A percentile compares a stretch with the other conserved stretches of the same genome.
phyloP scores from a whole-genome alignment of 2,113 vertebrate species.

The Mormyrus lacerda region DNA sequence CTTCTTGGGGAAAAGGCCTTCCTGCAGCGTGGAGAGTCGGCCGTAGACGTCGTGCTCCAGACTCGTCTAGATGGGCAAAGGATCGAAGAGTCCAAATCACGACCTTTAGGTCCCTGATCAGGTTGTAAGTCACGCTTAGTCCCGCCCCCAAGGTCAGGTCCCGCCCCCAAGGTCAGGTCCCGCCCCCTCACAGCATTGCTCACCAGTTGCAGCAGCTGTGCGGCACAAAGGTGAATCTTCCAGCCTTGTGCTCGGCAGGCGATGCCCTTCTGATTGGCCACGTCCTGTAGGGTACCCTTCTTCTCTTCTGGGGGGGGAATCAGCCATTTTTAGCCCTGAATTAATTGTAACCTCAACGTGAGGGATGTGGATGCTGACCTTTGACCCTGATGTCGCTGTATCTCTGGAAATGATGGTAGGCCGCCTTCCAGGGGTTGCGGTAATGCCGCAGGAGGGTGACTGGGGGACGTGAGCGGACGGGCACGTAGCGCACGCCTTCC shows the following conservation, averaged over 20 bases:
- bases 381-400: constrained; percentile 94
- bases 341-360: background rate
- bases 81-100: background rate
- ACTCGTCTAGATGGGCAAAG: constrained; percentile 65
- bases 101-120: background rate
- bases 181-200: constrained; percentile 39
- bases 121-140: background rate
- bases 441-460: constrained; percentile 92
- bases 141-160: background rate
- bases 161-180: background rate
- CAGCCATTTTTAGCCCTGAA: background rate
- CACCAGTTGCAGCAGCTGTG: constrained; percentile 92
- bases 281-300: constrained; percentile 88
- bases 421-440: constrained; percentile 96
- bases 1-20: constrained; percentile 96
- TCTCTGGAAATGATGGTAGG: constrained; percentile 96
- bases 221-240: constrained; percentile 95
- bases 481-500: constrained; percentile 94
- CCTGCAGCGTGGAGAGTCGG: constrained; percentile 86
- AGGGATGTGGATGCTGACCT: constrained; percentile 60
- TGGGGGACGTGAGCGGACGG: constrained; percentile 79
- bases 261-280: constrained; percentile 94
- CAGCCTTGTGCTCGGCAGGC: constrained; percentile 93
- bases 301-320: constrained; percentile 77
- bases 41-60: constrained; percentile 94